A percentile compares a stretch with the other conserved stretches of the same genome.
phyloP scores from a whole-genome alignment of 2,888 invertebrate genomes.

The Linnaemya tessellans region DNA sequence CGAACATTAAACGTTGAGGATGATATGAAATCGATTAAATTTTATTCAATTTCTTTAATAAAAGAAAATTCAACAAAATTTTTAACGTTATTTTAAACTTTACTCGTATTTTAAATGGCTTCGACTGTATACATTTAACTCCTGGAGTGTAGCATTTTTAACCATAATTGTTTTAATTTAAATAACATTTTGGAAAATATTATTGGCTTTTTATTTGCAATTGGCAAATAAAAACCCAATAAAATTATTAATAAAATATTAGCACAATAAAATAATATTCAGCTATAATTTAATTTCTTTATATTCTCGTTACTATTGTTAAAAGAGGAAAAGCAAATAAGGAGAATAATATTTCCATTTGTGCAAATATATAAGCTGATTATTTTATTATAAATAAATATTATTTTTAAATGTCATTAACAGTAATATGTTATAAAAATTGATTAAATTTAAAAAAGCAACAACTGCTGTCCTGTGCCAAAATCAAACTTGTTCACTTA shows the following conservation, averaged over 20 bases:
- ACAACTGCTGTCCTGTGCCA: background rate
- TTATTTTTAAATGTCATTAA: background rate
- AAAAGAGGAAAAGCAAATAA: background rate
- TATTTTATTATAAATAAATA: background rate
- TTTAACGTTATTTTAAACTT: background rate
- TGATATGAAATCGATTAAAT: constrained; percentile 22
- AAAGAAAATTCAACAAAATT: background rate
- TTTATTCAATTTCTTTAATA: constrained; percentile 18
- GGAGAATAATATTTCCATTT: constrained; percentile 44
- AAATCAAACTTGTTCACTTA: too few species aligned
- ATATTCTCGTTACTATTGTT: background rate
- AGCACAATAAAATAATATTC: constrained; percentile 18
- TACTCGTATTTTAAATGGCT: background rate
- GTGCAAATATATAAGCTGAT: constrained; percentile 43
- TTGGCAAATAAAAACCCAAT: constrained; percentile 20
- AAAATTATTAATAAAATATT: constrained; percentile 33
- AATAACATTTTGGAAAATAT: background rate
- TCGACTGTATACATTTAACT: too few species aligned
- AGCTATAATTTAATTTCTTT: background rate
- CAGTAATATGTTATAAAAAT: constrained; percentile 19
- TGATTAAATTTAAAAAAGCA: background rate
- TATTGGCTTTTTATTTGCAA: background rate
- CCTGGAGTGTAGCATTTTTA: too few species aligned
- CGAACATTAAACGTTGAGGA: constrained; percentile 42
- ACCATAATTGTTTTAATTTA: background rate